A percentile compares a stretch with the other conserved stretches of the same genome.
Evolutionary conservation across 2,113 vertebrate species (phyloP).

Genomic region (Catagonus wagneri): DNA sequence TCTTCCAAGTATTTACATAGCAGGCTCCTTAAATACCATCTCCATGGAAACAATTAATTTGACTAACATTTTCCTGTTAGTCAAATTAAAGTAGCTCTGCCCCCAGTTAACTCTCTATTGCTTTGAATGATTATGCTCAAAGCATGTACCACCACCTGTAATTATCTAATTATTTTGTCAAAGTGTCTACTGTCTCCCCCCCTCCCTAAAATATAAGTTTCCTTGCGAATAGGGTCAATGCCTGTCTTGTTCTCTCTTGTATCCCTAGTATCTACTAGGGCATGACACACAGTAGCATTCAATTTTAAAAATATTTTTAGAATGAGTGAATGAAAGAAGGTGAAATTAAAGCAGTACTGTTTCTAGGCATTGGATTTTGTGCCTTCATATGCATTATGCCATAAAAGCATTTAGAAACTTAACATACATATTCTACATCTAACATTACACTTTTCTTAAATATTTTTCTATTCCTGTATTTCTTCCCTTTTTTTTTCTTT

Average conservation of each 20-base stretch:
- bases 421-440: neutral
- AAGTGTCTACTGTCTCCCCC: neutral
- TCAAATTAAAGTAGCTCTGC: neutral
- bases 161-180: neutral
- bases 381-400: neutral
- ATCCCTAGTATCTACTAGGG: neutral
- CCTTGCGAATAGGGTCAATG: neutral
- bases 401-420: neutral
- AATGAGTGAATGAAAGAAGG: neutral
- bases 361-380: neutral
- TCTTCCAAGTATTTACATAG: neutral
- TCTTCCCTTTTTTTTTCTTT: too few species aligned
- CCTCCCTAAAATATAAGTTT: neutral
- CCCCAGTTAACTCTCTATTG: neutral
- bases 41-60: neutral
- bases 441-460: neutral
- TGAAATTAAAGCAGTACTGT: neutral
- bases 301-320: neutral
- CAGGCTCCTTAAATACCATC: neutral
- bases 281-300: neutral
- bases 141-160: neutral
- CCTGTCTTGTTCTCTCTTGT: neutral
- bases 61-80: neutral
- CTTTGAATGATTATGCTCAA: neutral
- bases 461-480: neutral